Percentiles rank a stretch among this genome's conserved stretches.
Conservation (phyloP, 2,113 vertebrate species). For the Calyptommatus sinebrachiatus region DNA sequence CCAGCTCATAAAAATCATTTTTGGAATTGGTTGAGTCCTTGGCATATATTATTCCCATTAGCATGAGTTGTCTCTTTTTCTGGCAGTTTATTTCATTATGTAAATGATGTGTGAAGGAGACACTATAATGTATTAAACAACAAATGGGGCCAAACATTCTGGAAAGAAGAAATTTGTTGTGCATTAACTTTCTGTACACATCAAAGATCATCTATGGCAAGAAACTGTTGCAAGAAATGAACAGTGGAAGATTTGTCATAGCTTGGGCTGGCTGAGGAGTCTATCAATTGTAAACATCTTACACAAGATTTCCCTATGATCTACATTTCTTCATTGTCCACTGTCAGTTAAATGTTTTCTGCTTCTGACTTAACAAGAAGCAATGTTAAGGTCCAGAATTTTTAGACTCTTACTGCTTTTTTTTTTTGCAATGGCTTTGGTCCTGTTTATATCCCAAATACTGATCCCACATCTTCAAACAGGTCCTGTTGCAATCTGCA, state of each 20-base stretch:
- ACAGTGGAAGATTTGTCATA: neutral
- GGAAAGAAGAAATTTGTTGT: conserved; percentile 12
- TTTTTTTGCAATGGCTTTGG: too few relatives aligned
- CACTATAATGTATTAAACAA: conserved; percentile 18
- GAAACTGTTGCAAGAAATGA: neutral
- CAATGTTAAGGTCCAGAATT: too few relatives aligned
- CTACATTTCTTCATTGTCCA: neutral
- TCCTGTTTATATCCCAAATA: too few relatives aligned
- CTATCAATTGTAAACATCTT: neutral
- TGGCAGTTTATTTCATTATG: conserved; percentile 28
- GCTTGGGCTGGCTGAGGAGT: neutral
- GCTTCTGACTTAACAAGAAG: neutral
- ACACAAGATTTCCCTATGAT: neutral
- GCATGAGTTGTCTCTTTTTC: conserved; percentile 19
- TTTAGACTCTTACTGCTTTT: too few relatives aligned
- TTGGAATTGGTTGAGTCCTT: conserved; percentile 19
- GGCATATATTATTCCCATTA: conserved; percentile 29
- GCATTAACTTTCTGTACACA: neutral
- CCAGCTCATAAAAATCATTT: conserved; percentile 23
- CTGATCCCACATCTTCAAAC: too few relatives aligned
- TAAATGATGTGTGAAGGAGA: conserved; percentile 33
- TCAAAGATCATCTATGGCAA: neutral
- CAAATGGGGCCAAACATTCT: neutral
- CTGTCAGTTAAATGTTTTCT: too few relatives aligned
- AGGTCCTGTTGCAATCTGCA: too few relatives aligned